A percentile compares a stretch with the other conserved stretches of the same genome.
Evolutionary conservation across 1,140 invertebrate species (phyloP).

Genomic region (Lineus longissimus): DNA sequence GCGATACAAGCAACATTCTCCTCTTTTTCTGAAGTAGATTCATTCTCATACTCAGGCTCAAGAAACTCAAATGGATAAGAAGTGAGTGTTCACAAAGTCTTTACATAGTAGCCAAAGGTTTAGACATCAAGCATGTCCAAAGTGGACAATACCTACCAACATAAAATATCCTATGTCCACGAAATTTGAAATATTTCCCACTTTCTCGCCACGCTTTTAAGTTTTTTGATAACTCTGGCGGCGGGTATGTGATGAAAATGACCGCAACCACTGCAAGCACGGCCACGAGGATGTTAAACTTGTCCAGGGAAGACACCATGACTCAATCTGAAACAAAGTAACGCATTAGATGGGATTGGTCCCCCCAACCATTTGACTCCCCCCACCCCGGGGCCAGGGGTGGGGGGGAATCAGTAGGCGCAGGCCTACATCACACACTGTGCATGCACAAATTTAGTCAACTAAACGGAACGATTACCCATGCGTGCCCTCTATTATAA

Average conservation of each 20-base stretch:
- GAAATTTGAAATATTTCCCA: conserved; percentile 20
- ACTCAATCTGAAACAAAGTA: too few relatives aligned
- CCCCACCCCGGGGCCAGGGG: too few relatives aligned
- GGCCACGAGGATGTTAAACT: conserved; percentile 22
- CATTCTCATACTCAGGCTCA: neutral
- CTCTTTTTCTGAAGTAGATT: neutral
- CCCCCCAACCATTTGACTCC: too few relatives aligned
- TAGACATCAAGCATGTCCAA: too few relatives aligned
- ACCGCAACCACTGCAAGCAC: conserved; percentile 21
- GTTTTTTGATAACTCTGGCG: conserved; percentile 27
- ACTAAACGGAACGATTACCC: too few relatives aligned
- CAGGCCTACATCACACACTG: too few relatives aligned
- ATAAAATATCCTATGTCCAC: conserved; percentile 35
- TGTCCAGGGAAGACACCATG: conserved; percentile 12
- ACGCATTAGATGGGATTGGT: too few relatives aligned
- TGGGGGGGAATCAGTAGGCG: too few relatives aligned
- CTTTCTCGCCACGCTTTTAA: conserved; percentile 29
- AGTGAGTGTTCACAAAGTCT: neutral
- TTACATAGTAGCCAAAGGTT: too few relatives aligned
- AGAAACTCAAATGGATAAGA: neutral
- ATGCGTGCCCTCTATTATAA: too few relatives aligned
- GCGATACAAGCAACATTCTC: neutral
- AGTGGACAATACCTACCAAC: conserved; percentile 33
- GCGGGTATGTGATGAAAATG: conserved; percentile 27
- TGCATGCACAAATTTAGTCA: too few relatives aligned